A percentile compares a stretch with the other conserved stretches of the same genome.
These are phyloP conservation scores for Mobula hypostoma DNA, from an alignment of 2,113 vertebrate genomes.

Conservation along the genomic window DNA sequence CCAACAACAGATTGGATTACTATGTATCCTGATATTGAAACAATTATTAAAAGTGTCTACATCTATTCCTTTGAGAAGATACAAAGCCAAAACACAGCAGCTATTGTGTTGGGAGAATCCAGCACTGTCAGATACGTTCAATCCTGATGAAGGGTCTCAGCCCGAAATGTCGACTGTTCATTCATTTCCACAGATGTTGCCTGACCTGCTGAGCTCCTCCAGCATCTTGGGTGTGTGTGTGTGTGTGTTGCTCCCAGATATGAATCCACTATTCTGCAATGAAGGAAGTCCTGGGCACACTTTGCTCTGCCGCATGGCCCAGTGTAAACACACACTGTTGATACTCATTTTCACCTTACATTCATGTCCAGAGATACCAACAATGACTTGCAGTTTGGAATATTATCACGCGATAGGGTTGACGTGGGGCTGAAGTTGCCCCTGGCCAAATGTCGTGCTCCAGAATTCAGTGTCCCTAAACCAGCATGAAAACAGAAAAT, in stretches of 20 bases:
- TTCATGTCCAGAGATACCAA: not conserved
- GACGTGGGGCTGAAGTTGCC: no score
- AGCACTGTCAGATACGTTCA: not conserved
- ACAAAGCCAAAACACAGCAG: not conserved
- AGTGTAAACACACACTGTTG: not conserved
- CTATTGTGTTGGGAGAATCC: not conserved
- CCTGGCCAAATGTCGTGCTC: no score
- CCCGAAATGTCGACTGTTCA: no score
- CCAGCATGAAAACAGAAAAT: no score
- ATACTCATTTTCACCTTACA: not conserved
- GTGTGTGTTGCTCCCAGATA: not conserved
- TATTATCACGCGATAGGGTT: not conserved
- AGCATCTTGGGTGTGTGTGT: no score
- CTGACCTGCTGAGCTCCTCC: no score
- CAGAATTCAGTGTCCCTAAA: no score
- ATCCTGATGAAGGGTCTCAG: no score
- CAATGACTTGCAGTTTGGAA: not conserved
- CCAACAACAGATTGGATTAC: no score
- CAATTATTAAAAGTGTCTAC: not conserved
- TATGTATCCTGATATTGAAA: no score
- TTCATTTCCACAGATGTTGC: no score
- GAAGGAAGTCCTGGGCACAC: not conserved
- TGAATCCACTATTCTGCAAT: not conserved
- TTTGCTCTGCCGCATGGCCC: not conserved
- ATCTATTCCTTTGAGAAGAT: not conserved